Conservation (phyloP, 2,888 invertebrate species). For the Holacanthella duospinosa region DNA sequence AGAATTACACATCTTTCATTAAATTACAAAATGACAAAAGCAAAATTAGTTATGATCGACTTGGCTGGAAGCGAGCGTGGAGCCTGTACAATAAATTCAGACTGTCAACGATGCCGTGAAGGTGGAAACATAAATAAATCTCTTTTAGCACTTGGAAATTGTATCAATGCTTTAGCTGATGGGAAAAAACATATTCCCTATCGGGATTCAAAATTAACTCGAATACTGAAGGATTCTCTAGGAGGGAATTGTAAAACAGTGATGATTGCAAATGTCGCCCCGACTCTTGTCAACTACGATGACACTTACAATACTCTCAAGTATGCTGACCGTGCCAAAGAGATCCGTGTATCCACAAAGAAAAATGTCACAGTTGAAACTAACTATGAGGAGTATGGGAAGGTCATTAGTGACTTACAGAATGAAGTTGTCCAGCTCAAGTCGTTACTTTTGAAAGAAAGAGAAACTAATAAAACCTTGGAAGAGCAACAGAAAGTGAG, state of each 20-base stretch:
- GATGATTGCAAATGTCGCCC: slow-evolving; percentile 86
- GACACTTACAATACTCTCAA: slow-evolving; percentile 88
- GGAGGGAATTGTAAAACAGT: slow-evolving; percentile 87
- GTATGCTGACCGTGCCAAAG: slow-evolving; percentile 71
- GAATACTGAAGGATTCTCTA: slow-evolving; percentile 78
- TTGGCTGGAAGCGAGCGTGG: slow-evolving; percentile 87
- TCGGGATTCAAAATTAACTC: slow-evolving; percentile 79
- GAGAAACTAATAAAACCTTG: not conserved
- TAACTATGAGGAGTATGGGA: not conserved
- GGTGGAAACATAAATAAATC: slow-evolving; percentile 91
- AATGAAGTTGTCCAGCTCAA: slow-evolving; percentile 12
- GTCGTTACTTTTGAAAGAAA: slow-evolving; percentile 9
- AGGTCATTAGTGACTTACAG: slow-evolving; percentile 16
- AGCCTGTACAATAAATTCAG: slow-evolving; percentile 63
- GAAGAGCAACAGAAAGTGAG: not conserved
- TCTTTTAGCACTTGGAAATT: slow-evolving; percentile 65
- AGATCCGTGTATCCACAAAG: slow-evolving; percentile 46
- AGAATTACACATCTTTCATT: slow-evolving; percentile 9
- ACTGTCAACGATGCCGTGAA: slow-evolving; percentile 72
- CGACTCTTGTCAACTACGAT: slow-evolving; percentile 66
- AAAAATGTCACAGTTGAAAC: slow-evolving; percentile 10
- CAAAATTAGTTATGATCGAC: slow-evolving; percentile 60
- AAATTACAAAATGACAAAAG: slow-evolving; percentile 16
- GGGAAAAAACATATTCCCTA: slow-evolving; percentile 67
- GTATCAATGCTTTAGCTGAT: slow-evolving; percentile 77